These are phyloP conservation scores for Heliothis subflexa DNA, from an alignment of 1,140 invertebrate species.

Conservation along the genomic window DNA sequence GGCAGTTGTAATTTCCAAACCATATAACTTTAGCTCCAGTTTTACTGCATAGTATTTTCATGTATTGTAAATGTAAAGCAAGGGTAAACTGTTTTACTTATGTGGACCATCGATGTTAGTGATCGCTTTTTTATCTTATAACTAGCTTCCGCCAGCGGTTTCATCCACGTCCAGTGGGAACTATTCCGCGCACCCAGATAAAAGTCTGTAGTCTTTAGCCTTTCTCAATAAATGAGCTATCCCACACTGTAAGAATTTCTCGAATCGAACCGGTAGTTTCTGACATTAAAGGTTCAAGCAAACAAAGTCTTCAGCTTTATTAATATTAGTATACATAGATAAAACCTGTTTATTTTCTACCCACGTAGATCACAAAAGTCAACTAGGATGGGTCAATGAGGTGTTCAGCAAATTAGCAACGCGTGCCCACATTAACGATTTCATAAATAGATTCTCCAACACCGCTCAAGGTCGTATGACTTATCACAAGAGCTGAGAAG, in stretches of 20 bases:
- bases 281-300: too few species aligned
- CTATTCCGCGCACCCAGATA: too few species aligned
- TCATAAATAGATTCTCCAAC: conserved; percentile 8
- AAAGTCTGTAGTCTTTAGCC: too few species aligned
- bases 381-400: conserved; percentile 29
- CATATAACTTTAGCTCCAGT: conserved; percentile 4
- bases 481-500: too few species aligned
- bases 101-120: neutral
- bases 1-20: conserved; percentile 12
- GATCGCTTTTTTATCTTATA: neutral
- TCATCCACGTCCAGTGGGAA: too few species aligned
- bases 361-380: conserved; percentile 7
- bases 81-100: neutral
- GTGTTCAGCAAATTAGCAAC: neutral
- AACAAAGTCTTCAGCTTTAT: too few species aligned
- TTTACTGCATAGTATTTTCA: neutral
- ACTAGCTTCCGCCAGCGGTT: too few species aligned
- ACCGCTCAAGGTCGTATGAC: neutral
- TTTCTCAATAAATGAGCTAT: too few species aligned
- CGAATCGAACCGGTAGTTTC: too few species aligned
- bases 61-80: neutral
- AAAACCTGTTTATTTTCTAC: neutral
- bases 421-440: neutral
- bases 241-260: too few species aligned
- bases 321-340: too few species aligned